Base-by-base conservation (phyloP, 2,797 vertebrate species). In the Muscicapa comitata region DNA sequence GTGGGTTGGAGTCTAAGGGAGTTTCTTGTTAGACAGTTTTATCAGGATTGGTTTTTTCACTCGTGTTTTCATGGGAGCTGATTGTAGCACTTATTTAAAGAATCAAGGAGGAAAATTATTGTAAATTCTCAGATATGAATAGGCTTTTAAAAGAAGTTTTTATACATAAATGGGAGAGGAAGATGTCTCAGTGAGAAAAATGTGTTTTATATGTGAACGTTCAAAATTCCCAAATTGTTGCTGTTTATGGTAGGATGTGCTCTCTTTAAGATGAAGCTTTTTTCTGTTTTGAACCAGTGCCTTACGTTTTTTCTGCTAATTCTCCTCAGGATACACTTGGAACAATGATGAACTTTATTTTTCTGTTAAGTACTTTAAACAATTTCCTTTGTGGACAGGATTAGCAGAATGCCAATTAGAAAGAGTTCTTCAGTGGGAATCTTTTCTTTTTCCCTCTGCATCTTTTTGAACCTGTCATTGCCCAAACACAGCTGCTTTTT, bases 351-450 rank as follows among this genome's bases (percentile, higher is more conserved):
- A 88, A 86, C 50, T 93, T 93, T 63, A 59, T 78, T 86, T 89
- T 93, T 80, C 81, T 88, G 25, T 74, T 72, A 80, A 94, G 57
- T 90, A 65, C 79, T 86, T 92, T 57, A 88, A 81, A 62, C 18
- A 11, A 63, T 87, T 38, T 88, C 21, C 42, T 82, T 87, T 91
- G 68, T 86, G 40, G 42, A 28, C n/a, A 62, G 68, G 53, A 57
- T 81, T 57, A 91, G 31, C 31, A 25, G 79, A 83, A 94, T 88
- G 31, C 14, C 62, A 86, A 53, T 86, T 94, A 94, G 33, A 57
- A 80, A 33, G 38, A 31, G 26, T 51, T 88, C 16, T 59, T 84
- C 43, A 43, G 47, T 73, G 37, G 33, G n/a, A 78, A 13, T 54
- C 6, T 61, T 38, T 26, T 14, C 13, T 51, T 55, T 72, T 67